Base-by-base conservation (phyloP, 2,113 vertebrate genomes). In the Isichthys henryi region DNA sequence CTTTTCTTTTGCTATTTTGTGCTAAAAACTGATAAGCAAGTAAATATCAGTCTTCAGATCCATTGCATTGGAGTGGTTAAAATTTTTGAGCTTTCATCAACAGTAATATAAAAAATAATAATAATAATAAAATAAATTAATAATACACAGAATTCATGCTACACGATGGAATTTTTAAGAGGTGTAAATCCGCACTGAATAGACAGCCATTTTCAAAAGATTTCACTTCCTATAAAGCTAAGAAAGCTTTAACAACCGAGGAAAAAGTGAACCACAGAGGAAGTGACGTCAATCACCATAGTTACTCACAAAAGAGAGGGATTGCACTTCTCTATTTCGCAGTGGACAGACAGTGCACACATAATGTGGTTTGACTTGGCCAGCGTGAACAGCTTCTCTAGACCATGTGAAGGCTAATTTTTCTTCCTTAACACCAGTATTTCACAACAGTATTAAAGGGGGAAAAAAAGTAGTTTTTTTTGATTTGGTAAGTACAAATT, bases 211-310 rank as follows among this genome's bases (percentile, higher is more conserved):
- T 11, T 3, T 48, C 4, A 74, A 27, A 53, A 9, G 2, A 48
- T 90, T 87, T 74, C n/a, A 86, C 43, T 90, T 90, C 27, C 56
- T n/a, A 43, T 52, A 58, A 87, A 27, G 84, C 31, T 23, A 11
- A 66, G 58, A 66, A 88, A 66, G 4, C 31, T 62, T 27, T 11
- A 17, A 88, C 35, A 43, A 8, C 4, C n/a, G 9, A 39, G 87
- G 23, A 56, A 52, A 53, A 87, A 53, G 23, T 58, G 89, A 85
- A 90, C 88, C 89, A 21, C 83, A 90, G 80, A 96, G 95, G 95
- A 96, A 96, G 95, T 96, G 86, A 90, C 90, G 92, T 94, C 91
- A 88, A 92, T 95, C 92, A 94, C 92, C 88, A 95, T 94, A 91
- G 95, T 93, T 92, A 94, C 94, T 49, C 70, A 35, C 86, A 13